Evolutionary conservation across 2,113 vertebrate species (phyloP).

Genomic region (zebrafish (Danio rerio)): DNA sequence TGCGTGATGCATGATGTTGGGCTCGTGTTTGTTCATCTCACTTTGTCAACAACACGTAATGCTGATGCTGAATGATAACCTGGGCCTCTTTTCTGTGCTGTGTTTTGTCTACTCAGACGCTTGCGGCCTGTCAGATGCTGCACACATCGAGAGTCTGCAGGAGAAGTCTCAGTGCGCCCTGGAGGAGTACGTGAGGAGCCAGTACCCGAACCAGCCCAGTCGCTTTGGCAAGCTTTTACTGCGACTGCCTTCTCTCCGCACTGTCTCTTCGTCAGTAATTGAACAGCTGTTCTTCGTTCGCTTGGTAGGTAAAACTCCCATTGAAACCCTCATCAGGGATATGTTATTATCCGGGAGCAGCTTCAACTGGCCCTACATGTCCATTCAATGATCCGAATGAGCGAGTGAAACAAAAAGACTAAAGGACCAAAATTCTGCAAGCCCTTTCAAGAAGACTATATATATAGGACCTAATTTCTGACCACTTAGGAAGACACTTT

Average conservation of each 20-base stretch:
- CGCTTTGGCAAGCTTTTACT: slow-evolving; percentile 98
- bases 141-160: slow-evolving; percentile 97
- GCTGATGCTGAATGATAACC: slow-evolving; percentile 74
- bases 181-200: slow-evolving; percentile 97
- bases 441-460: slow-evolving; percentile 81
- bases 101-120: slow-evolving; percentile 82
- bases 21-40: slow-evolving; percentile 74
- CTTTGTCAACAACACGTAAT: slow-evolving; percentile 74
- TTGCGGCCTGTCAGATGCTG: slow-evolving; percentile 97
- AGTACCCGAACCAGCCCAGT: slow-evolving; percentile 97
- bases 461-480: slow-evolving; percentile 80
- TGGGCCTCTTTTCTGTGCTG: slow-evolving; percentile 47
- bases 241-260: slow-evolving; percentile 93
- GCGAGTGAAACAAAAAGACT: slow-evolving; percentile 75
- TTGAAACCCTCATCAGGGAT: slow-evolving; percentile 99
- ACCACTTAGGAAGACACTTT: slow-evolving; percentile 79
- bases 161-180: slow-evolving; percentile 98
- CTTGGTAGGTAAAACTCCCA: slow-evolving; percentile 99
- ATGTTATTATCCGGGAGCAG: slow-evolving; percentile 99
- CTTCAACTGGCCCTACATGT: slow-evolving; percentile 99
- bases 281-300: slow-evolving; percentile 99
- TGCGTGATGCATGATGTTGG: slow-evolving; percentile 73
- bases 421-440: slow-evolving; percentile 79
- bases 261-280: slow-evolving; percentile 96
- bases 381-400: slow-evolving; percentile 96